Conservation (phyloP, 1,140 invertebrate genomes). For the Chionoecetes opilio region DNA sequence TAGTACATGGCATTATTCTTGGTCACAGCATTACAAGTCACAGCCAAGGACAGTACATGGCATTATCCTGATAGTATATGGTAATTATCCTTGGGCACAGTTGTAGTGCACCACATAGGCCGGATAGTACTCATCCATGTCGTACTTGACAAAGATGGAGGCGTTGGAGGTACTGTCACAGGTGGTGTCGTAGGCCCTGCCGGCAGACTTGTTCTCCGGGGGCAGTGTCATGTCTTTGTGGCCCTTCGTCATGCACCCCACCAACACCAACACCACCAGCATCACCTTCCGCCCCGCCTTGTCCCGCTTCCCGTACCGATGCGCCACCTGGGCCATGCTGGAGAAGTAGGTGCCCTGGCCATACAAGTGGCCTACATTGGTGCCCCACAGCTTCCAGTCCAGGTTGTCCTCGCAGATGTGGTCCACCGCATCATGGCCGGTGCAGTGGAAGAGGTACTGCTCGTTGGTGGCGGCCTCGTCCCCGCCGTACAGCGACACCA, state of each 20-base stretch:
- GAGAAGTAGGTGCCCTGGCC: conserved; percentile 80
- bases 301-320: conserved; percentile 63
- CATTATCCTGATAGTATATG: too few species aligned
- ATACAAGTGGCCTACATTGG: conserved; percentile 76
- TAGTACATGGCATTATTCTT: too few species aligned
- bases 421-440: conserved; percentile 67
- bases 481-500: conserved; percentile 44
- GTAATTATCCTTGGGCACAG: neutral
- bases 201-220: conserved; percentile 58
- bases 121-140: conserved; percentile 80
- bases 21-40: too few species aligned
- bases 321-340: conserved; percentile 60
- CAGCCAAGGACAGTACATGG: too few species aligned
- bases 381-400: conserved; percentile 79
- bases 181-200: conserved; percentile 73
- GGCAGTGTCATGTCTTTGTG: conserved; percentile 66
- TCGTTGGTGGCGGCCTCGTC: conserved; percentile 65
- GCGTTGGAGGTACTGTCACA: conserved; percentile 56
- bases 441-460: conserved; percentile 80
- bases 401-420: conserved; percentile 75
- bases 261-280: conserved; percentile 72
- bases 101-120: conserved; percentile 70
- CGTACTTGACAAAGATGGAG: conserved; percentile 79
- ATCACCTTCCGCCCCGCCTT: conserved; percentile 48
- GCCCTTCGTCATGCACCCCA: conserved; percentile 72